Base-by-base conservation (phyloP, 2,797 vertebrate species). In the Enteromius thamalakanensis region DNA sequence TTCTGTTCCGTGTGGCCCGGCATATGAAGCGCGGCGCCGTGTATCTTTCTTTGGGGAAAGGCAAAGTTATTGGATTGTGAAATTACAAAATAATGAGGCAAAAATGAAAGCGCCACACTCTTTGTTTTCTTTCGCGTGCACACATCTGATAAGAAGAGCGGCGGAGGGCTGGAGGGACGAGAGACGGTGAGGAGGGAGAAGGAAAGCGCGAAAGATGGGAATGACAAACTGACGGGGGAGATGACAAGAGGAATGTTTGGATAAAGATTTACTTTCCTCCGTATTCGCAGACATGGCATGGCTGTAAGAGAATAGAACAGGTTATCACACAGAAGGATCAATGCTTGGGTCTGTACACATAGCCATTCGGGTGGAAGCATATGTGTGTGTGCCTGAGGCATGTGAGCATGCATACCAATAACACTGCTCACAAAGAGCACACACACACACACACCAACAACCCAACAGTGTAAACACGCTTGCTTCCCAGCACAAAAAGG, bases 61-160 rank as follows among this genome's bases (percentile, higher is more conserved):
- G 86, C 87, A 86, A 81, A 87, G 83, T 86, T 88, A 88, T 88
- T 88, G 87, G 87, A 81, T 86, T 86, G 87, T 86, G 83, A 88
- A 87, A 89, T 89, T 83, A 89, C 87, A 89, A 87, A 87, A 87
- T 90, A 88, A 90, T 85, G 85, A 84, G 74, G 82, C 81, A 83
- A 88, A 88, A 89, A 88, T 87, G 77, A 84, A 88, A 87, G 80
- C 64, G 53, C 55, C 83, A 42, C 79, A 71, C 79, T 85, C 84
- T 84, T 87, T 88, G 82, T 88, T 85, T 81, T 71, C 64, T 79
- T 85, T 86, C 40, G 49, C 49, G 6, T 79, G 34, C 75, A 71
- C 82, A 67, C 65, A 87, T 88, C 86, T 87, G 88, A 87, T 85
- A 75, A 86, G 82, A 76, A 60, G 58, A 86, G 68, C 77, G 40